Evolutionary conservation across 2,113 vertebrate species (phyloP).

Genomic region (Pollachius pollachius): DNA sequence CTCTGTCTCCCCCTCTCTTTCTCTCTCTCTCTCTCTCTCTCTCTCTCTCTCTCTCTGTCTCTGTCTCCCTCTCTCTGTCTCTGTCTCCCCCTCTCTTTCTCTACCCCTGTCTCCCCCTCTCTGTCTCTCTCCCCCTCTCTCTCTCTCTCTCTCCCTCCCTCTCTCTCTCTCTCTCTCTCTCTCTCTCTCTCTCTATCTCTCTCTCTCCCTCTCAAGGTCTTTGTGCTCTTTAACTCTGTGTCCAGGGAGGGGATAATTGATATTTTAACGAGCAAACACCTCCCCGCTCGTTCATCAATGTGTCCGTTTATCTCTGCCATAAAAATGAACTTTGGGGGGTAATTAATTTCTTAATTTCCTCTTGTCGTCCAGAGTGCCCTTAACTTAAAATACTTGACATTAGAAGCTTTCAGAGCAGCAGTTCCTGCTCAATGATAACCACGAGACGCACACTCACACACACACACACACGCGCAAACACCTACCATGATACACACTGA

Average conservation of each 20-base stretch:
- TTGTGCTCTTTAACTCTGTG: conserved; percentile 64
- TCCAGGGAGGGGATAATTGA: conserved; percentile 76
- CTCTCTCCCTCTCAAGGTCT: conserved; percentile 73
- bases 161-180: too few relatives aligned
- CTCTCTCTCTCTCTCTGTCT: conserved; percentile 14
- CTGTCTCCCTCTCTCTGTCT: conserved; percentile 35
- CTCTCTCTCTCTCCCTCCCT: too few relatives aligned
- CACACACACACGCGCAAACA: too few relatives aligned
- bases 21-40: conserved; percentile 20
- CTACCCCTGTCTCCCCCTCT: too few relatives aligned
- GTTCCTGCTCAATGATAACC: conserved; percentile 25
- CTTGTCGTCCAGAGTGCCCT: conserved; percentile 76
- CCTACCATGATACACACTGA: too few relatives aligned
- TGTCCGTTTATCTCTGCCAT: conserved; percentile 71
- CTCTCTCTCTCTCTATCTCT: not conserved
- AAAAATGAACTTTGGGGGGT: conserved; percentile 71
- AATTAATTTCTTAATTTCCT: conserved; percentile 82
- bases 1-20: too few relatives aligned
- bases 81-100: conserved; percentile 43
- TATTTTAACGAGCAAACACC: conserved; percentile 84
- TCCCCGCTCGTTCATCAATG: conserved; percentile 85
- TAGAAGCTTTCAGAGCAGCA: conserved; percentile 59
- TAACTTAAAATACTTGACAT: conserved; percentile 78
- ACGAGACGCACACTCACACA: too few relatives aligned
- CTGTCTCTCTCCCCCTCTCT: too few relatives aligned